Conservation (phyloP, 2,888 invertebrate genomes). For the Diplazon laetatorius region DNA sequence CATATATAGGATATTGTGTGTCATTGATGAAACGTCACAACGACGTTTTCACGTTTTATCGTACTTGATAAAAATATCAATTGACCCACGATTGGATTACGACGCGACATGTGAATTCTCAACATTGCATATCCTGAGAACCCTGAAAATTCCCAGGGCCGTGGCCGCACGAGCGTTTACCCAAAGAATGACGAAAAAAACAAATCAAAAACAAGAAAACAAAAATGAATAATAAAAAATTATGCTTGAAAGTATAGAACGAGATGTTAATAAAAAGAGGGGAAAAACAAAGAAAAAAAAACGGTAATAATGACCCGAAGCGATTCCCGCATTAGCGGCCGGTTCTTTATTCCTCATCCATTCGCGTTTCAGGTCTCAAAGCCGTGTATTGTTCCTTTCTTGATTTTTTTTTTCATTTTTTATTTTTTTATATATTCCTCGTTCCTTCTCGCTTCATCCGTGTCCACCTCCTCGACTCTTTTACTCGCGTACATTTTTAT, state of each 20-base stretch:
- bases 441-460: conserved; percentile 1
- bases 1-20: neutral
- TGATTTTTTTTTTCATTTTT: conserved; percentile 31
- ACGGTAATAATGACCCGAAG: conserved; percentile 44
- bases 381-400: conserved; percentile 33
- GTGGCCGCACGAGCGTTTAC: neutral
- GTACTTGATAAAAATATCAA: no score
- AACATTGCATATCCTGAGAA: conserved; percentile 1
- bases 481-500: conserved; percentile 39
- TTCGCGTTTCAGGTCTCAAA: conserved; percentile 7
- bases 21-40: neutral
- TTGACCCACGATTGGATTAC: neutral
- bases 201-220: neutral
- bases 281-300: conserved; percentile 13
- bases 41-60: neutral
- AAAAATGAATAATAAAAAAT: conserved; percentile 1
- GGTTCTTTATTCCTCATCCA: conserved; percentile 40
- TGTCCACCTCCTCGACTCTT: conserved; percentile 21
- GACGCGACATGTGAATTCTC: neutral
- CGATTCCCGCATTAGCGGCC: conserved; percentile 29
- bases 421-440: conserved; percentile 24
- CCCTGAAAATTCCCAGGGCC: conserved; percentile 11
- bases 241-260: no score
- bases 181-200: neutral
- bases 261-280: conserved; percentile 19